Base-by-base conservation (phyloP, 2,113 vertebrate genomes). In the Pachyramphus minor region DNA sequence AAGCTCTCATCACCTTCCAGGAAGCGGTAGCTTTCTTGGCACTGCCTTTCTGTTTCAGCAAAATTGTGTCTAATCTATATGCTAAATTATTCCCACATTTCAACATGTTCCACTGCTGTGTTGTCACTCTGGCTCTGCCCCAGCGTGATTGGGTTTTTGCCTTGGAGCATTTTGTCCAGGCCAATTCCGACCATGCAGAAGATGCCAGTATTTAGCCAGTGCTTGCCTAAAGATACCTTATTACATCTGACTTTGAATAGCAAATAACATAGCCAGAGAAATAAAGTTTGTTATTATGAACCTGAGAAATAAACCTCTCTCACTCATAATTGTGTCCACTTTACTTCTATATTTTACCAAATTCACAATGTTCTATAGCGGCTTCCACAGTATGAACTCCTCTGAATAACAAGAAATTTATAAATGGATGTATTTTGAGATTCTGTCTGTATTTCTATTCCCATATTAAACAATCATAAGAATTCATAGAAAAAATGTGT, bases 71-170 rank as follows among this genome's bases (percentile, higher is more conserved):
- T 89, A 50, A 89, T 90, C 79, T 82, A 35, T 47, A 67, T 86
- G 86, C 73, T 92, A 86, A 96, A 90, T 92, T 81, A 95, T 92
- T 92, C 71, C 56, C 76, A 59, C 39, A 45, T 59, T 88, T 28
- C 4, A 14, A 67, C 44, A 45, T 45, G 35, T 28, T 60, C 8
- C 60, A 31, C 52, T 87, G 77, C 74, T 84, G 50, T 62, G 73
- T 66, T 69, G 44, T 71, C 37, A 18, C 35, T 73, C 55, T 67
- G 27, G 88, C 21, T 1, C 45, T 82, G 79, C 53, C 45, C 88
- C 71, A 41, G 45, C 44, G 25, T 1, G 22, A 59, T 30, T 63
- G 37, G 20, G 4, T 88, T 86, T 66, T 66, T 77, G 39, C 55
- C 80, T 10, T 88, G 83, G 67, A 75, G 55, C 28, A 37, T 83